Conservation (phyloP, 2,888 invertebrate genomes). For the Leptinotarsa rubiginosa region DNA sequence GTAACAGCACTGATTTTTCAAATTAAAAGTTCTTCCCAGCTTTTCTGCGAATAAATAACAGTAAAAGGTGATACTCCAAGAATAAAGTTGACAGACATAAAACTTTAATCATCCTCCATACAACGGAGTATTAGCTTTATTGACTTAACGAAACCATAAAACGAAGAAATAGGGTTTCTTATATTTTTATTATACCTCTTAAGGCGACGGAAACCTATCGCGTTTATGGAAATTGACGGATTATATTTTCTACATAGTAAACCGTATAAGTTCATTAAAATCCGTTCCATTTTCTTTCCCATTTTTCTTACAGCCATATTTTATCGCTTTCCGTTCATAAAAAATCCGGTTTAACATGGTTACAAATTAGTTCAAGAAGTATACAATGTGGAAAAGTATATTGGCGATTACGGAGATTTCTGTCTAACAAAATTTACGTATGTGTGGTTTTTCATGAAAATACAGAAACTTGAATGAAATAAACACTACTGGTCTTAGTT, state of each 20-base stretch:
- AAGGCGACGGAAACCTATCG: constrained; percentile 35
- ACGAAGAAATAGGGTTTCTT: constrained; percentile 39
- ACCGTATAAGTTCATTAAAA: constrained; percentile 30
- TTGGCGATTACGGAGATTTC: background rate
- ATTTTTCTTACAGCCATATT: constrained; percentile 5
- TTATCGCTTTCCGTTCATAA: constrained; percentile 5
- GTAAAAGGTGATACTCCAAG: constrained; percentile 7
- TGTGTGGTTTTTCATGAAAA: background rate
- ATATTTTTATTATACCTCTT: constrained; percentile 31
- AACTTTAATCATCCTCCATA: constrained; percentile 12
- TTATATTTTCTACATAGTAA: constrained; percentile 33
- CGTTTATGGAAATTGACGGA: constrained; percentile 33
- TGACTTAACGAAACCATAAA: constrained; percentile 42
- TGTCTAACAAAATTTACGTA: background rate
- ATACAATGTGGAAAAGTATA: background rate
- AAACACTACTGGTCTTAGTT: too few species aligned
- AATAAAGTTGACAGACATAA: constrained; percentile 11
- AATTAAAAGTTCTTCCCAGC: background rate
- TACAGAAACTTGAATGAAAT: too few species aligned
- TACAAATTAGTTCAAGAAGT: background rate
- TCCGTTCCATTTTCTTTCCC: constrained; percentile 2
- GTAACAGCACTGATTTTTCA: background rate
- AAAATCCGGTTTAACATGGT: background rate
- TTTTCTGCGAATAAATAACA: background rate
- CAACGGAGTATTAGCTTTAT: constrained; percentile 37